phyloP scores from a whole-genome alignment of 2,113 vertebrate genomes.

The Dinomys branickii region DNA sequence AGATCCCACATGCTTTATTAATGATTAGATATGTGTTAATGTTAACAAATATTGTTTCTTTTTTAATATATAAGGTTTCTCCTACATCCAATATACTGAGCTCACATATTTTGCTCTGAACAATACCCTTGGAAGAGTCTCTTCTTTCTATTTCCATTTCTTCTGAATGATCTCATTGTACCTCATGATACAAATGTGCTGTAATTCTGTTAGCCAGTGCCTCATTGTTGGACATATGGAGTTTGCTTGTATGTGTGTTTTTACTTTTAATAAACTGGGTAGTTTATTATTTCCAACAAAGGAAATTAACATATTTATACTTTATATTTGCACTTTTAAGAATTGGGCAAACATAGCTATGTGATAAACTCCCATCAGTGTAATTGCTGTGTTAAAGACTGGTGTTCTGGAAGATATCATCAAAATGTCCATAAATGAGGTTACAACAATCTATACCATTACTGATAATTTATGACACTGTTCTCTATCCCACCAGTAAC shows the following conservation, averaged over 20 bases:
- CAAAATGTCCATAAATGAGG: neutral
- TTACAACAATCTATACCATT: neutral
- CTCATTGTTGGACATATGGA: neutral
- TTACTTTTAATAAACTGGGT: neutral
- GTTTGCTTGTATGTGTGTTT: neutral
- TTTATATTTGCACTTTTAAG: neutral
- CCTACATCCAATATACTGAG: neutral
- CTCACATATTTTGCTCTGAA: neutral
- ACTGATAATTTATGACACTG: neutral
- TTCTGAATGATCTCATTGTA: neutral
- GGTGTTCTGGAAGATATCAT: neutral
- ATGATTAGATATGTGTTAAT: neutral
- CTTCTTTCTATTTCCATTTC: neutral
- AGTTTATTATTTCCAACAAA: conserved; percentile 29
- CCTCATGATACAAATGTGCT: neutral
- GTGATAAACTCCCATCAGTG: neutral
- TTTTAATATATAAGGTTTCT: neutral
- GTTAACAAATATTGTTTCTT: neutral
- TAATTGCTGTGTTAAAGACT: neutral
- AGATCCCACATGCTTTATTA: neutral
- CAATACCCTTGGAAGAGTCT: neutral
- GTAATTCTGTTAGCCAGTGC: neutral
- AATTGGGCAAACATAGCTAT: neutral
- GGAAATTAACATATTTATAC: neutral
- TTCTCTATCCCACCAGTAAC: neutral